These are phyloP conservation scores for Netelia inedita DNA, from an alignment of 2,888 invertebrate genomes.

Conservation along the genomic window DNA sequence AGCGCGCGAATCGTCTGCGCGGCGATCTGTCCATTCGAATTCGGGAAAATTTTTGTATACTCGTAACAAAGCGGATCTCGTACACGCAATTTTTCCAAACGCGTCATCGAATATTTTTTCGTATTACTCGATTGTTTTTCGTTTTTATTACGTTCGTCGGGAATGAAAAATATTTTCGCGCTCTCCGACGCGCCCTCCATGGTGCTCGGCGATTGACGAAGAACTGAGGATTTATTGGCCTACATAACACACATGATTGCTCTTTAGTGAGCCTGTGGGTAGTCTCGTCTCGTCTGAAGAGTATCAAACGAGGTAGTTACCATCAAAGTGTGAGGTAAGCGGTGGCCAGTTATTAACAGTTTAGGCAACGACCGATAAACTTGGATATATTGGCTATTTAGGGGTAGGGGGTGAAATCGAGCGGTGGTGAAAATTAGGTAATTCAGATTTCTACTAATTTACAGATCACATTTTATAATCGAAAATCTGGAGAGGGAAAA, in stretches of 20 bases:
- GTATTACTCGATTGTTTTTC: neutral
- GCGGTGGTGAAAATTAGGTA: neutral
- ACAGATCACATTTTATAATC: too few species aligned
- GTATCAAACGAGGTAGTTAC: constrained; percentile 15
- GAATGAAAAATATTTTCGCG: constrained; percentile 1
- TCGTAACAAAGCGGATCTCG: constrained; percentile 13
- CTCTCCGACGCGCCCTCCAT: constrained; percentile 46
- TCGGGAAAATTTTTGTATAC: constrained; percentile 41
- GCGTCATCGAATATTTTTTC: neutral
- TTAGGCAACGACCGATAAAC: neutral
- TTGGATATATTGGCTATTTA: neutral
- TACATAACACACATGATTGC: constrained; percentile 50
- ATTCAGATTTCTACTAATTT: too few species aligned
- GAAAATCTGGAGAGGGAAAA: too few species aligned
- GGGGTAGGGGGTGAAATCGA: neutral
- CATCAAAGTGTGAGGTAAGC: constrained; percentile 10
- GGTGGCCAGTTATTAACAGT: constrained; percentile 5
- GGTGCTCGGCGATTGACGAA: constrained; percentile 53
- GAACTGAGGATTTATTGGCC: constrained; percentile 63
- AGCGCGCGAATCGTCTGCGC: constrained; percentile 24
- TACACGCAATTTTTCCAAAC: constrained; percentile 45
- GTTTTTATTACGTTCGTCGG: neutral
- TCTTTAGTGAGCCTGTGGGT: constrained; percentile 21
- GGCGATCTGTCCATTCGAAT: constrained; percentile 9
- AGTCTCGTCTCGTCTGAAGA: constrained; percentile 4